Evolutionary conservation across 2,113 vertebrate species (phyloP).

Genomic region (Danio rerio): DNA sequence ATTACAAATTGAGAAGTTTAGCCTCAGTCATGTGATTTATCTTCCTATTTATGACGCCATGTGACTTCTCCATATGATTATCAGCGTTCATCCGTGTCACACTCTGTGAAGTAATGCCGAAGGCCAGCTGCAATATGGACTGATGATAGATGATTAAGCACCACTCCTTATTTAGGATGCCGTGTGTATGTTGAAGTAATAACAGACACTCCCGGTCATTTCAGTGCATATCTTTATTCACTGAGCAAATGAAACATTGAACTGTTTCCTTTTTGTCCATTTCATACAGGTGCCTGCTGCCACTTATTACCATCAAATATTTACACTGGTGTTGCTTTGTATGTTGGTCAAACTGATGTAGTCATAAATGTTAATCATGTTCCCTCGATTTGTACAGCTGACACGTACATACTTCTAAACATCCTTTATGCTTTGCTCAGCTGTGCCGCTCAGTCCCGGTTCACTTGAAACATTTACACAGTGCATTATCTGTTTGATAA

Average conservation of each 20-base stretch:
- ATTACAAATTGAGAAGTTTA: background rate
- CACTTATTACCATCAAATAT: constrained; percentile 71
- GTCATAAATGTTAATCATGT: constrained; percentile 12
- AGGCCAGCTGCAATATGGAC: background rate
- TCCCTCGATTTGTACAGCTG: background rate
- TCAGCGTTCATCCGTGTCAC: background rate
- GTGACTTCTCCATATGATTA: constrained; percentile 59
- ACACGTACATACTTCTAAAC: background rate
- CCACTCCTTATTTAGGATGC: background rate
- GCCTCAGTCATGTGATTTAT: constrained; percentile 63
- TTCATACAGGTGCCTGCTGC: constrained; percentile 43
- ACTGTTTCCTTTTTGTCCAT: background rate
- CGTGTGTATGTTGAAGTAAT: background rate
- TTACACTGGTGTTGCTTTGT: constrained; percentile 66
- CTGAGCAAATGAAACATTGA: background rate
- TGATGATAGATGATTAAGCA: background rate
- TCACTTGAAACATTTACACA: constrained; percentile 11
- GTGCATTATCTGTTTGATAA: background rate
- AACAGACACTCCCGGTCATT: background rate
- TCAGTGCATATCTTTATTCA: constrained; percentile 33
- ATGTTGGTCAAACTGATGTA: background rate
- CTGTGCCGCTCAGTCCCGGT: background rate
- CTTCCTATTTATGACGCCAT: constrained; percentile 61
- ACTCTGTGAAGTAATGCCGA: constrained; percentile 11
- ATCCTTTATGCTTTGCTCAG: constrained; percentile 10